Conservation (phyloP, 2,888 invertebrate species). For the Patella pellucida region DNA sequence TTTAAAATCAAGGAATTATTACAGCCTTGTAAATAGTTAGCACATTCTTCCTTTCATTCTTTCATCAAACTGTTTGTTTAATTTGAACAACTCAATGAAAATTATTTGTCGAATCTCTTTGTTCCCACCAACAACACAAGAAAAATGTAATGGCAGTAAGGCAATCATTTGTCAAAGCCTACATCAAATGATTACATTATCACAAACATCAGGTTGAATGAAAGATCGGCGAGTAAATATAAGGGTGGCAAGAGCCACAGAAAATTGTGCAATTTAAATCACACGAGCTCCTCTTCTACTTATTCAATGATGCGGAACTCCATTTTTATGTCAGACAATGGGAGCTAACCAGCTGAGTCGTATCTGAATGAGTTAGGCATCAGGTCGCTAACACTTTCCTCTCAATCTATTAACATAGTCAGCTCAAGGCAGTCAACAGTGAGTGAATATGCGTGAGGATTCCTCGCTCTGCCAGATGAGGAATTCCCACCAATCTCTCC, state of each 20-base stretch:
- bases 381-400: slow-evolving; percentile 18
- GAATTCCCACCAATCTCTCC: slow-evolving; percentile 22
- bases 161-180: neutral
- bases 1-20: no score
- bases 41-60: no score
- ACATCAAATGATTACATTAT: neutral
- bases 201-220: neutral
- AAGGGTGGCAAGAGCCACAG: neutral
- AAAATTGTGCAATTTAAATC: slow-evolving; percentile 7
- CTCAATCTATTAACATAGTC: neutral
- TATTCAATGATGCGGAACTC: slow-evolving; percentile 1
- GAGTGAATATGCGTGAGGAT: neutral
- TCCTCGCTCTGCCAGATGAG: slow-evolving; percentile 21
- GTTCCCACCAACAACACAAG: no score
- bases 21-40: no score
- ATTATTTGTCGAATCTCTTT: no score
- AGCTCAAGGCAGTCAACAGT: slow-evolving; percentile 6
- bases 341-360: slow-evolving; percentile 20
- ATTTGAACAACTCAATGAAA: no score
- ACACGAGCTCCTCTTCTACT: neutral
- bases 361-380: slow-evolving; percentile 6
- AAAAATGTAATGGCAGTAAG: no score
- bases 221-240: neutral
- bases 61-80: no score
- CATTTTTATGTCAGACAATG: slow-evolving; percentile 15